Evolutionary conservation across 2,113 vertebrate genomes (phyloP), one percentile per base, ranked within the genome.

Genomic region (Australoheros scitulus): DNA sequence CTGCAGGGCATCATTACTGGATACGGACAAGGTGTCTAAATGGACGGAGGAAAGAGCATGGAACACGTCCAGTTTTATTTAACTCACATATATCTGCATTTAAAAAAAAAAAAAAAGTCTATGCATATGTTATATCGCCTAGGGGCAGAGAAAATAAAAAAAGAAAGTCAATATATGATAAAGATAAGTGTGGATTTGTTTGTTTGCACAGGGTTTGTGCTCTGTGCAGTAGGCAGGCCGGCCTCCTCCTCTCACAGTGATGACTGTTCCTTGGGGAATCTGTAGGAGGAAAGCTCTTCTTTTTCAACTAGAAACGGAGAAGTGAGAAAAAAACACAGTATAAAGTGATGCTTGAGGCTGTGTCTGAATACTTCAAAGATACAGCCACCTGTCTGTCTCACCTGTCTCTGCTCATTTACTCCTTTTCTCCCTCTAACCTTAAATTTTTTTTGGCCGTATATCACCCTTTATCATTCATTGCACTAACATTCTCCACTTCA

Each of bases 11-110:
- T 99, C 98, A 0, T 99, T 98, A 60, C 97, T 98, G 95, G 98
- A 99, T 47, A 99, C 98, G 0, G 98, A 99, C 55, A 99, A 95
- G 1, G 98, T 97, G 90, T 99, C 98, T 99, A 92, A 41, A 80
- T 59, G 65, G 0, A 68, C 68, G 18, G 6, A 74, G 32, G 38
- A 61, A 47, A 65, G 29, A 61, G 5, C 3, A 61, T 0, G 14
- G 34, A 57, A 14, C 8, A 9, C 5, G 9, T 74, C 26, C 9
- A 64, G 41, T 11, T 57, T 47, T 4, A 50, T 0, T 0, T 24
- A 13, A 36, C 17, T 70, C 7, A 65, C 17, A 10, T 58, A 10
- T 58, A 29, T 58, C 36, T 61, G 32, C 70, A 58, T 32, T 22
- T 4, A 29, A 29, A 29, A 29, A 29, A 29, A 29, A 57, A 70